Percentiles rank a stretch among this genome's conserved stretches.
These are phyloP conservation scores for crab-eating macaque (Macaca fascicularis) DNA, from an alignment of 2,113 vertebrate genomes.

Conservation along the genomic window T2T-MFA8v1.1 NC_088390.1:52946501-52947000, in stretches of 20 bases:
- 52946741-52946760: no score
- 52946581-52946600: neutral
- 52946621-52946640: neutral
- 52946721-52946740: neutral
- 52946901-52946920: neutral
- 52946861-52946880: neutral
- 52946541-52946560: neutral
- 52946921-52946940: neutral
- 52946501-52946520: neutral
- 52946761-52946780: neutral
- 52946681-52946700: neutral
- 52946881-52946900: neutral
- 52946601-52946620: neutral
- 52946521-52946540: neutral
- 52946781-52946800: neutral
- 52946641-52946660: neutral
- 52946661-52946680: neutral
- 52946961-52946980: neutral
- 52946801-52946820: neutral
- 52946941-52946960: neutral
- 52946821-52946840: neutral
- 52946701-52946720: neutral
- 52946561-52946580: neutral
- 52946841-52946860: neutral
- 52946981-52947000: neutral